A percentile compares a stretch with the other conserved stretches of the same genome.
These are phyloP conservation scores for Hydraecia micacea DNA, from an alignment of 2,888 invertebrate genomes.

Conservation along the genomic window DNA sequence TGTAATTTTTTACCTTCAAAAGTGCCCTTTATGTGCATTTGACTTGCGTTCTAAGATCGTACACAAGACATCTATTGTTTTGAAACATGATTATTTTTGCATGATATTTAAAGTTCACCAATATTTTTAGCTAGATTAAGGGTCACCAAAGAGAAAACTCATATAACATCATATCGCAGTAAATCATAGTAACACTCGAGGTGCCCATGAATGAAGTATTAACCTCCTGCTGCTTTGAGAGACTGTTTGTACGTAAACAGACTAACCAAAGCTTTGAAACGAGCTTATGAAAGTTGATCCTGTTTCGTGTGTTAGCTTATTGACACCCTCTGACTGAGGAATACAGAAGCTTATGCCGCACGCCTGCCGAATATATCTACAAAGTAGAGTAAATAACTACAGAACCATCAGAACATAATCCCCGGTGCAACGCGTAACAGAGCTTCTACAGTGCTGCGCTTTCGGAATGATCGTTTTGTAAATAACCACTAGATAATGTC, in stretches of 20 bases:
- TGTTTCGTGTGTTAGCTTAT: conserved; percentile 2
- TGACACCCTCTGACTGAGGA: conserved; percentile 4
- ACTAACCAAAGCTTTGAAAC: conserved; percentile 4
- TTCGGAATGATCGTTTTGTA: background rate
- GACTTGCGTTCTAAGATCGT: background rate
- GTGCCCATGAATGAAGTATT: background rate
- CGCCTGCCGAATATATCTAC: background rate
- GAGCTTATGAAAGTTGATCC: conserved; percentile 14
- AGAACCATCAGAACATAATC: background rate
- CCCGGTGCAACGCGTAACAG: background rate
- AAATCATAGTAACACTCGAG: background rate
- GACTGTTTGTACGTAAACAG: background rate
- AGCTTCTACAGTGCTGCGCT: background rate
- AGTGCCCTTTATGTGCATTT: background rate
- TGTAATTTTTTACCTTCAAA: background rate
- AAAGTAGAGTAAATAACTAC: background rate
- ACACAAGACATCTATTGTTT: background rate
- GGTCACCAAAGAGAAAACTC: background rate
- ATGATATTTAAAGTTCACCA: background rate
- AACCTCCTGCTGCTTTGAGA: conserved; percentile 5
- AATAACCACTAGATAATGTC: background rate
- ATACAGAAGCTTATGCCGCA: background rate
- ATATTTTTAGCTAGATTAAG: background rate
- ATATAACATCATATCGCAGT: background rate
- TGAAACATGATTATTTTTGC: background rate